Percentiles rank a stretch among this genome's conserved stretches.
Evolutionary conservation across 1,140 invertebrate genomes (phyloP).

Genomic region (Asbolus verrucosus): DNA sequence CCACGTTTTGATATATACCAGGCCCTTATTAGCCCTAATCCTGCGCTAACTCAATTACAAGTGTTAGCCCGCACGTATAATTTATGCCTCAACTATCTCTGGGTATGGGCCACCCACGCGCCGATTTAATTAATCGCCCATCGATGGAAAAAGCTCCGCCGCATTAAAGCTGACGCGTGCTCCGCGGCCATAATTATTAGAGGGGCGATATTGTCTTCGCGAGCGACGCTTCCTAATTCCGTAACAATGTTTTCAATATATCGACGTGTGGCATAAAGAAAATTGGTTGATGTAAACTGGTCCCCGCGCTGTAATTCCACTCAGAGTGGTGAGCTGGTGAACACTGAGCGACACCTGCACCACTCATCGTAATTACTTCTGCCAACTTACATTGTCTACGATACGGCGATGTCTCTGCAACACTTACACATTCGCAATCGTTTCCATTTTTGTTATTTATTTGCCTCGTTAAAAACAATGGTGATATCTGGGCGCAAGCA

Average conservation of each 20-base stretch:
- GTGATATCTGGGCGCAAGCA: no score
- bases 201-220: slow-evolving; percentile 1
- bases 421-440: slow-evolving; percentile 27
- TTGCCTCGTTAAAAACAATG: slow-evolving; percentile 8
- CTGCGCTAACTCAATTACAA: slow-evolving; percentile 61
- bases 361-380: slow-evolving; percentile 48
- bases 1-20: slow-evolving; percentile 61
- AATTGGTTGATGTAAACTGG: slow-evolving; percentile 46
- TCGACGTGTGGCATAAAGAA: slow-evolving; percentile 43
- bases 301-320: slow-evolving; percentile 45
- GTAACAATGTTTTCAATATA: slow-evolving; percentile 41
- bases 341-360: slow-evolving; percentile 47
- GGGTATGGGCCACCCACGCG: not conserved
- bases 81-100: slow-evolving; percentile 48
- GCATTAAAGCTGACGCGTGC: no score
- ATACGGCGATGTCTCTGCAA: slow-evolving; percentile 10
- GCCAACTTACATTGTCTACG: slow-evolving; percentile 43
- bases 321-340: slow-evolving; percentile 34
- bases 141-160: no score
- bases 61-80: slow-evolving; percentile 52
- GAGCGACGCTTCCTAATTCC: not conserved
- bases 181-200: no score
- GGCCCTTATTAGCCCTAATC: slow-evolving; percentile 61
- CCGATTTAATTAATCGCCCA: slow-evolving; percentile 32
- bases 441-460: slow-evolving; percentile 38